phyloP scores from a whole-genome alignment of 2,797 vertebrate species.

The Caiman crocodilus region DNA sequence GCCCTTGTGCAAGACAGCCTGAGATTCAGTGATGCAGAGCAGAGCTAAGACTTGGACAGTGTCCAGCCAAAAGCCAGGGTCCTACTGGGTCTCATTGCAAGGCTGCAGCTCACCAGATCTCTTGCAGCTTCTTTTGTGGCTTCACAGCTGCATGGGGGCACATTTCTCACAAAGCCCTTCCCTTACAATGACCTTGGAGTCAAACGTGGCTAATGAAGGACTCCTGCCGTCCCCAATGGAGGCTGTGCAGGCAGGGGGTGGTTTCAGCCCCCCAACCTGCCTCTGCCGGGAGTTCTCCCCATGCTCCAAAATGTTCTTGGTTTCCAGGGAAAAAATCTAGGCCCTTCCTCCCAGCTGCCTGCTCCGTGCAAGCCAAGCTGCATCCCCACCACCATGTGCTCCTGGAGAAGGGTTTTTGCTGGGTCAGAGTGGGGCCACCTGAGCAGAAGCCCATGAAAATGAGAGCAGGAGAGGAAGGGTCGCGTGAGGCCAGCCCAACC shows the following conservation, averaged over 20 bases:
- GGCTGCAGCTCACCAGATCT: neutral
- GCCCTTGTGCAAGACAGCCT: neutral
- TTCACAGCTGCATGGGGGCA: neutral
- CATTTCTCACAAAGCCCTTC: neutral
- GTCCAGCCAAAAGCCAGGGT: neutral
- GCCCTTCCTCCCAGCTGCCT: neutral
- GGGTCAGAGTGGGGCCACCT: neutral
- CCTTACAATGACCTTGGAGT: too few species aligned
- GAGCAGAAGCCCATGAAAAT: too few species aligned
- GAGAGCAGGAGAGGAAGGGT: neutral
- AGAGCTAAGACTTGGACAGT: neutral
- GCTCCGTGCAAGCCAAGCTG: neutral
- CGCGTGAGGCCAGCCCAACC: neutral
- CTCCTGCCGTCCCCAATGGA: neutral
- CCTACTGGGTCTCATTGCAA: neutral
- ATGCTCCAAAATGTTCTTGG: neutral
- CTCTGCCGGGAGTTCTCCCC: neutral
- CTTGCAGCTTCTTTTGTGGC: neutral
- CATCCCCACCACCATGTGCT: neutral
- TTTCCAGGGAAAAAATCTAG: neutral
- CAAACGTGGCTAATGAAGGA: neutral
- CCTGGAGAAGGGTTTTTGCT: too few species aligned
- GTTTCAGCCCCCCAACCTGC: too few species aligned
- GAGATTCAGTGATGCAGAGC: neutral
- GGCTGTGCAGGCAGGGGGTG: neutral